These are phyloP conservation scores for Pampus argenteus DNA, from an alignment of 2,797 vertebrate genomes.

Conservation along the genomic window DNA sequence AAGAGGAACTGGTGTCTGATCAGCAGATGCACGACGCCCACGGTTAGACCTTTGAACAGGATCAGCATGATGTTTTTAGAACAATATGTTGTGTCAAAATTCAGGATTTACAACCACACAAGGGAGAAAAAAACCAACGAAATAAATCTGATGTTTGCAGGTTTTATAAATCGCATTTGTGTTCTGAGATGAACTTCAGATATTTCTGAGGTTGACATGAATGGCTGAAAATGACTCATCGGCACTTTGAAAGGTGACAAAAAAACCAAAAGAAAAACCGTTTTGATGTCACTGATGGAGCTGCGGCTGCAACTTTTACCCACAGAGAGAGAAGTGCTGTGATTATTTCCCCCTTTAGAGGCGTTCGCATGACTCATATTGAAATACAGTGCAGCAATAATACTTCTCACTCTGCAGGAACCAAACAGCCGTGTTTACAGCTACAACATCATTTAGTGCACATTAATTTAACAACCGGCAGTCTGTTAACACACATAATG, in stretches of 20 bases:
- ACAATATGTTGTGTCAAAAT: not conserved
- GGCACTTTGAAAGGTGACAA: not conserved
- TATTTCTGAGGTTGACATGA: not conserved
- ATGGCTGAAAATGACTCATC: not conserved
- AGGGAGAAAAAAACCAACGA: not conserved
- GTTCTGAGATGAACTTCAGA: not conserved
- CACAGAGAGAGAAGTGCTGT: conserved; percentile 23
- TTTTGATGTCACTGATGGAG: not conserved
- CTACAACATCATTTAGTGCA: not conserved
- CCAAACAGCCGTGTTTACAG: not conserved
- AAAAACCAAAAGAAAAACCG: too few species aligned
- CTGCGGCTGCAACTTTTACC: not conserved
- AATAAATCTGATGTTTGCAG: not conserved
- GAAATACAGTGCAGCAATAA: too few species aligned
- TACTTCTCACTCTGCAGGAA: not conserved
- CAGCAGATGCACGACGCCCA: not conserved
- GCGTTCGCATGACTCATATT: not conserved
- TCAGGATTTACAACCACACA: conserved; percentile 1
- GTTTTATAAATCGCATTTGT: not conserved
- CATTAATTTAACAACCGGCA: not conserved
- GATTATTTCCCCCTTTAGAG: not conserved
- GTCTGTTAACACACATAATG: not conserved
- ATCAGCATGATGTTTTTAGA: not conserved
- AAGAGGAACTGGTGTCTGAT: conserved; percentile 19
- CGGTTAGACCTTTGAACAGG: not conserved